A percentile compares a stretch with the other conserved stretches of the same genome.
Conservation (phyloP, 2,888 invertebrate genomes). For the Microchrysa polita region DNA sequence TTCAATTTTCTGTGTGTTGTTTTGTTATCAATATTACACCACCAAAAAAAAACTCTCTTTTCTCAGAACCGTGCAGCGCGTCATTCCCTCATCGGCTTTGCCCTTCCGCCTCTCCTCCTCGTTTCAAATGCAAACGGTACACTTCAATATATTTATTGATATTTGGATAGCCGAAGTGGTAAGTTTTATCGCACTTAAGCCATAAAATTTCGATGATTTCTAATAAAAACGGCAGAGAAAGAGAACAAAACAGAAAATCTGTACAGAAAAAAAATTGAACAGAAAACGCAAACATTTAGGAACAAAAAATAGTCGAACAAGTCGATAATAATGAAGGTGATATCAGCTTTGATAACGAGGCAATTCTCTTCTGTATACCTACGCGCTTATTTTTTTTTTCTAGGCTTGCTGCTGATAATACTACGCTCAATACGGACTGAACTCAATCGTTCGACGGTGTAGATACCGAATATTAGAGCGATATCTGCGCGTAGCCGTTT, state of each 20-base stretch:
- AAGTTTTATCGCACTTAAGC: conserved; percentile 43
- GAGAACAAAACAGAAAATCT: conserved; percentile 1
- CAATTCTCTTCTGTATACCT: background rate
- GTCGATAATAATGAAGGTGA: conserved; percentile 27
- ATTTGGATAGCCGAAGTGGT: conserved; percentile 41
- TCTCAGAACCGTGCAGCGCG: background rate
- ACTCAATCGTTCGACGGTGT: too few species aligned
- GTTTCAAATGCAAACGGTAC: background rate
- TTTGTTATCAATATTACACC: background rate
- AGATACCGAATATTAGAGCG: too few species aligned
- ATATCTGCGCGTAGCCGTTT: background rate
- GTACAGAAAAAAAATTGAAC: too few species aligned
- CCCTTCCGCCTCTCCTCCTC: background rate
- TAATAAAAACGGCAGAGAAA: conserved; percentile 11
- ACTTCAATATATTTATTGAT: conserved; percentile 35
- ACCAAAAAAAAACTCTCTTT: too few species aligned
- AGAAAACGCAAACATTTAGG: too few species aligned
- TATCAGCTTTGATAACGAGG: conserved; percentile 23
- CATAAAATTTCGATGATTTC: conserved; percentile 20
- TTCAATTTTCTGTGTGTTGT: too few species aligned
- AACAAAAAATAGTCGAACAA: conserved; percentile 13
- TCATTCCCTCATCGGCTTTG: background rate
- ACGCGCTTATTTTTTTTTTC: background rate
- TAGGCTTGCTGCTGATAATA: conserved; percentile 9
- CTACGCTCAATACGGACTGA: conserved; percentile 1